Evolutionary conservation across 2,888 invertebrate genomes (phyloP).

Genomic region (Protophormia terraenovae): DNA sequence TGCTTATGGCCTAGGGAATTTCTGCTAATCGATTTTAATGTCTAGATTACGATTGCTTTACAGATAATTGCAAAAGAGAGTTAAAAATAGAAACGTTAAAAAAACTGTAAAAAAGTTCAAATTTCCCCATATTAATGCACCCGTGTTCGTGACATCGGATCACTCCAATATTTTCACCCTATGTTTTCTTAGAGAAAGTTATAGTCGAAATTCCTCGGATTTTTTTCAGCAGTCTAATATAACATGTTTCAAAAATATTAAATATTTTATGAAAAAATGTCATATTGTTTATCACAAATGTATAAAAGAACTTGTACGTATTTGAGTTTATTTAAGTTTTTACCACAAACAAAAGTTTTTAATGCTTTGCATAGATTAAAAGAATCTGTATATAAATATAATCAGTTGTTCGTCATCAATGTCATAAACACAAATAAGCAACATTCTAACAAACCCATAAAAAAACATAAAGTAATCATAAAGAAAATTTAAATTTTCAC

Average conservation of each 20-base stretch:
- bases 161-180: too few relatives aligned
- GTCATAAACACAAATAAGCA: constrained; percentile 28
- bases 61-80: too few relatives aligned
- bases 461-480: constrained; percentile 50
- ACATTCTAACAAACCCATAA: not conserved
- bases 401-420: constrained; percentile 21
- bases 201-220: too few relatives aligned
- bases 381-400: not conserved
- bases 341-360: not conserved
- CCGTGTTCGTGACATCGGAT: too few relatives aligned
- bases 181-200: too few relatives aligned
- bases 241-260: not conserved
- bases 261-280: not conserved
- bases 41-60: too few relatives aligned
- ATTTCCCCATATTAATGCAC: too few relatives aligned
- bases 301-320: not conserved
- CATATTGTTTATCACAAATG: not conserved
- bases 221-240: too few relatives aligned
- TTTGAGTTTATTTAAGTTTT: not conserved
- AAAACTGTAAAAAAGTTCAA: too few relatives aligned
- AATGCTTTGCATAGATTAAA: not conserved
- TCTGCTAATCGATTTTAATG: too few relatives aligned
- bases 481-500: constrained; percentile 47
- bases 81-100: too few relatives aligned
- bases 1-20: too few relatives aligned